These are phyloP conservation scores for Hoplodrina blanda DNA, from an alignment of 2,888 invertebrate species.

Conservation along the genomic window DNA sequence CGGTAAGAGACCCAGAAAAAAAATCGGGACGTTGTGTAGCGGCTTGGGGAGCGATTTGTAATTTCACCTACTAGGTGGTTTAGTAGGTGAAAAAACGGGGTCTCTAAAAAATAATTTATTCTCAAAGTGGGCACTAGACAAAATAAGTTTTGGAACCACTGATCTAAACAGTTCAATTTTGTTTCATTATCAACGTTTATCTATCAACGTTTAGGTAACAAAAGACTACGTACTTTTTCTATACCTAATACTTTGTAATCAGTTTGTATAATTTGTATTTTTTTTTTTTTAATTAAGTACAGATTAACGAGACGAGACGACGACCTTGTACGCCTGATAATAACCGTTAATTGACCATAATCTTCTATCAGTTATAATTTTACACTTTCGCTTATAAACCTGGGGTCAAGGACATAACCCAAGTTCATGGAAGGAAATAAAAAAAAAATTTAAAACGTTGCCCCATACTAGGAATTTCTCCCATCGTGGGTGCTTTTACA, in stretches of 20 bases:
- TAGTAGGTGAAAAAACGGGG: too few relatives aligned
- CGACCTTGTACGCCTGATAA: conserved; percentile 30
- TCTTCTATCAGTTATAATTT: conserved; percentile 8
- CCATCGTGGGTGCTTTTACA: too few relatives aligned
- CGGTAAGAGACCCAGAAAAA: too few relatives aligned
- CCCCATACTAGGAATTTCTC: too few relatives aligned
- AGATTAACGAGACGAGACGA: neutral
- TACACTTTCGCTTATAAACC: conserved; percentile 29
- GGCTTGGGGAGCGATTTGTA: too few relatives aligned
- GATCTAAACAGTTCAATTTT: neutral
- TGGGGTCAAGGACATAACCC: neutral
- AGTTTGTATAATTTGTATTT: conserved; percentile 4
- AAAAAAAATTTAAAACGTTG: too few relatives aligned
- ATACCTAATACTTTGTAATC: neutral
- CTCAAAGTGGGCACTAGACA: too few relatives aligned
- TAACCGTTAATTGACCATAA: conserved; percentile 13
- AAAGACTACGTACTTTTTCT: too few relatives aligned
- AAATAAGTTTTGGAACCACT: too few relatives aligned
- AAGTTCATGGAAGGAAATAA: neutral
- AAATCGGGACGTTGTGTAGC: too few relatives aligned
- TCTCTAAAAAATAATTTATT: too few relatives aligned
- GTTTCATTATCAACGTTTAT: neutral
- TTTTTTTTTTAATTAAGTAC: conserved; percentile 8
- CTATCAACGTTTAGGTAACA: neutral
- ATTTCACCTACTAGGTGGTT: too few relatives aligned